Percentiles rank a stretch among this genome's conserved stretches.
These are phyloP conservation scores for Zaprionus ghesquierei DNA, from an alignment of 1,140 invertebrate species.

Conservation along the genomic window DNA sequence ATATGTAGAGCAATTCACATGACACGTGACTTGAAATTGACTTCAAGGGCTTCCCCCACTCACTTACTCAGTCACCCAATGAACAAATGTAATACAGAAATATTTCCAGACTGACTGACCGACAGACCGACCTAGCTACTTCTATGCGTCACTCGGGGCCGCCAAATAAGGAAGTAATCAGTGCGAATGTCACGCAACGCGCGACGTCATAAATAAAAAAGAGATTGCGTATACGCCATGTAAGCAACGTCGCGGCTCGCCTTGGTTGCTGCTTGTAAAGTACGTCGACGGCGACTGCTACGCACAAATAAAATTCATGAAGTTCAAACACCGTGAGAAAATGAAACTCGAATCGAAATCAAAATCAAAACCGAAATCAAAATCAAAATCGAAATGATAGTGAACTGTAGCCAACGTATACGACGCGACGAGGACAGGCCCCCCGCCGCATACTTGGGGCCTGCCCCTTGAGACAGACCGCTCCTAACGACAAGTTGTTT, in stretches of 20 bases:
- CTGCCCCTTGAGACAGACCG: constrained; percentile 8
- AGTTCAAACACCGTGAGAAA: constrained; percentile 29
- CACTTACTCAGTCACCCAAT: not conserved
- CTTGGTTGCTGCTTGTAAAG: constrained; percentile 25
- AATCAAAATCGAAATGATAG: constrained; percentile 20
- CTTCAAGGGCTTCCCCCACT: not conserved
- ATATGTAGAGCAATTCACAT: not conserved
- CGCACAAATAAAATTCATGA: constrained; percentile 48
- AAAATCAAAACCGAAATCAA: constrained; percentile 10
- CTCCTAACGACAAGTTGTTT: not conserved
- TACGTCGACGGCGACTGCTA: constrained; percentile 16
- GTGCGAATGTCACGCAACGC: constrained; percentile 40
- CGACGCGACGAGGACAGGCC: constrained; percentile 36
- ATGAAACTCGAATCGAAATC: constrained; percentile 11
- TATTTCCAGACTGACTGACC: not conserved
- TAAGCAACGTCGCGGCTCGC: constrained; percentile 30
- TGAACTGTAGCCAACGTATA: constrained; percentile 48
- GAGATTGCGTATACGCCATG: constrained; percentile 48
- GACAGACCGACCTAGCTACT: not conserved
- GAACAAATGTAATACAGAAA: constrained; percentile 3
- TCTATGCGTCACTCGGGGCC: constrained; percentile 18
- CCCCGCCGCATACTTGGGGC: not conserved
- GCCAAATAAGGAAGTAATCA: constrained; percentile 52
- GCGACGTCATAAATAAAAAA: constrained; percentile 41
- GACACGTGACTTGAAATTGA: constrained; percentile 1